Conservation (phyloP, 2,113 vertebrate species). For the Equus quagga region DNA sequence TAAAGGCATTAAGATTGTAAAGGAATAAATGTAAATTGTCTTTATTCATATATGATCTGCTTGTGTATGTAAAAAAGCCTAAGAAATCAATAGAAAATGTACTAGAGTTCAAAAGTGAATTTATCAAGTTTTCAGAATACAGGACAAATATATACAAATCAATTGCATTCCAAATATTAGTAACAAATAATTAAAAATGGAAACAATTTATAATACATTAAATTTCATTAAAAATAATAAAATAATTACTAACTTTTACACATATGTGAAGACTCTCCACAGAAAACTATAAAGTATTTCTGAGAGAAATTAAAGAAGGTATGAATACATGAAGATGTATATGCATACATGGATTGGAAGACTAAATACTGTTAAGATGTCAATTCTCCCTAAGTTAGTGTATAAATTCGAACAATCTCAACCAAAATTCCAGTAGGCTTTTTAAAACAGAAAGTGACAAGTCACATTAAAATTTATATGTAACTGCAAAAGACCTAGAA, state of each 20-base stretch:
- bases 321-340: neutral
- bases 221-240: neutral
- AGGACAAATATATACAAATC: neutral
- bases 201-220: neutral
- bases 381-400: neutral
- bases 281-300: neutral
- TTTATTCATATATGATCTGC: neutral
- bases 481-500: neutral
- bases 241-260: neutral
- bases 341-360: neutral
- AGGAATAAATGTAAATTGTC: neutral
- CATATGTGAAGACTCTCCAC: neutral
- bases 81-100: neutral
- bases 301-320: neutral
- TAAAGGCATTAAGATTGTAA: neutral
- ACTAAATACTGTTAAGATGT: neutral
- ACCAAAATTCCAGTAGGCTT: neutral
- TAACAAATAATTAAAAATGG: neutral
- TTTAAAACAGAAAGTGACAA: slow-evolving; percentile 16
- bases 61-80: neutral
- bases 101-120: neutral
- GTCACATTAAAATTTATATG: slow-evolving; percentile 1
- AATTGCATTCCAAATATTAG: neutral
- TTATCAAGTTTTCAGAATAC: neutral
- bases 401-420: slow-evolving; percentile 16